A percentile compares a stretch with the other conserved stretches of the same genome.
Evolutionary conservation across 30 jellyfish, hydroid and myxozoan species (phyloP).

Genomic region (Catostylus mosaicus): DNA sequence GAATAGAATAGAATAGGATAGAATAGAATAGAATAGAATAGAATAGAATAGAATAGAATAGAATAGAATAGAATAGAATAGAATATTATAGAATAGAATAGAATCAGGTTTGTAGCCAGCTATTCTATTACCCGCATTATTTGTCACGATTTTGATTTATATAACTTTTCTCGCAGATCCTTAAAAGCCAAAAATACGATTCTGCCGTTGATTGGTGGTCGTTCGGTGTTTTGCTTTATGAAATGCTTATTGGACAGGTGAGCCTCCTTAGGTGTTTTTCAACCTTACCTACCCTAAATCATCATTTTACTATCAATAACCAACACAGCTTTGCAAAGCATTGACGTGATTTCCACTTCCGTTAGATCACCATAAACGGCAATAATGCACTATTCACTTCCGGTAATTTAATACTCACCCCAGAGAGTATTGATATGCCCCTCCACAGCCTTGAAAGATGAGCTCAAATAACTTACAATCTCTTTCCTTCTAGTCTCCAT

Average conservation of each 20-base stretch:
- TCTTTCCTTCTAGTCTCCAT: slow-evolving; percentile 82
- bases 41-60: too few species aligned
- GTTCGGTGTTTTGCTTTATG: slow-evolving; percentile 92
- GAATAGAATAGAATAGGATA: too few species aligned
- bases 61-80: too few species aligned
- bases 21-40: too few species aligned
- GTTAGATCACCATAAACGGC: not conserved
- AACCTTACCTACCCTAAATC: not conserved
- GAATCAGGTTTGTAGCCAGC: too few species aligned
- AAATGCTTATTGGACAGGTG: slow-evolving; percentile 96
- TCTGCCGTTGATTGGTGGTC: slow-evolving; percentile 99
- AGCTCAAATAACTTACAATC: too few species aligned
- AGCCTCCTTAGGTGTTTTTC: not conserved
- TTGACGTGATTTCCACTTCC: too few species aligned
- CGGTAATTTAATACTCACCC: too few species aligned
- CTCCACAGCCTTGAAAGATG: not conserved
- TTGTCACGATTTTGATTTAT: too few species aligned
- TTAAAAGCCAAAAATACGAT: slow-evolving; percentile 88
- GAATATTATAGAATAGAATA: too few species aligned
- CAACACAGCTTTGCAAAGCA: not conserved
- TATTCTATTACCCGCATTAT: too few species aligned
- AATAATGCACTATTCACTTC: not conserved
- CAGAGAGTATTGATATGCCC: not conserved
- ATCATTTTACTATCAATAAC: not conserved
- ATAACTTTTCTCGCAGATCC: too few species aligned